phyloP scores from a whole-genome alignment of 2,888 invertebrate genomes.

The Ptycholaimellus sp. region DNA sequence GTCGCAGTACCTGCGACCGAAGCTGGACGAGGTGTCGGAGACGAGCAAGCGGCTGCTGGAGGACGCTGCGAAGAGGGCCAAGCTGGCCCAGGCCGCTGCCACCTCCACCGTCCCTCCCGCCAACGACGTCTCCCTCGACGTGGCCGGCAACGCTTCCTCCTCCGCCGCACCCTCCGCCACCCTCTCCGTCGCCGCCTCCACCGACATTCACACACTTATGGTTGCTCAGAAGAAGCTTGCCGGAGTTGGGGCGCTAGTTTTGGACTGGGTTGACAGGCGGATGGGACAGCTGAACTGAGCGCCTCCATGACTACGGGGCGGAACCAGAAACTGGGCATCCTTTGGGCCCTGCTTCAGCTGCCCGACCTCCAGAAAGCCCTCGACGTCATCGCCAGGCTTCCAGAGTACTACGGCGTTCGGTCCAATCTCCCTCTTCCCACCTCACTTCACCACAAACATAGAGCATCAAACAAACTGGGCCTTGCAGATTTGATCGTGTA shows the following conservation, averaged over 20 bases:
- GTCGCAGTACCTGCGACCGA: slow-evolving; percentile 52
- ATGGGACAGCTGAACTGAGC: too few species aligned
- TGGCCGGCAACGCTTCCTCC: slow-evolving; percentile 5
- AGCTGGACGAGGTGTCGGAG: slow-evolving; percentile 52
- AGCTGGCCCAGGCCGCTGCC: slow-evolving; percentile 54
- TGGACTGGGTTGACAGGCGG: too few species aligned
- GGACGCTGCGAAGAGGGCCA: slow-evolving; percentile 35
- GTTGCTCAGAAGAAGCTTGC: too few species aligned
- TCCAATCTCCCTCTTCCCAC: not conserved
- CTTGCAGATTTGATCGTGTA: too few species aligned
- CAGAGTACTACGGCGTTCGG: slow-evolving; percentile 34
- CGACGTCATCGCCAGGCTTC: slow-evolving; percentile 52
- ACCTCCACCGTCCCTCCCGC: slow-evolving; percentile 37
- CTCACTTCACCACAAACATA: too few species aligned
- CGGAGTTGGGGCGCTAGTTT: too few species aligned
- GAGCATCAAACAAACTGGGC: too few species aligned
- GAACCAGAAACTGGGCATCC: slow-evolving; percentile 85
- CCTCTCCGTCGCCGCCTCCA: not conserved
- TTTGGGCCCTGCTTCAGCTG: slow-evolving; percentile 59
- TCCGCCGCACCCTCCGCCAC: not conserved
- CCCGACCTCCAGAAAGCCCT: slow-evolving; percentile 73
- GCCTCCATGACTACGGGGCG: too few species aligned
- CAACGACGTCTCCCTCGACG: slow-evolving; percentile 12
- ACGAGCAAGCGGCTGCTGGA: slow-evolving; percentile 57
- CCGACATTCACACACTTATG: too few species aligned